These are phyloP conservation scores for Seladonia tumulorum DNA, from an alignment of 2,888 invertebrate genomes.

Conservation along the genomic window DNA sequence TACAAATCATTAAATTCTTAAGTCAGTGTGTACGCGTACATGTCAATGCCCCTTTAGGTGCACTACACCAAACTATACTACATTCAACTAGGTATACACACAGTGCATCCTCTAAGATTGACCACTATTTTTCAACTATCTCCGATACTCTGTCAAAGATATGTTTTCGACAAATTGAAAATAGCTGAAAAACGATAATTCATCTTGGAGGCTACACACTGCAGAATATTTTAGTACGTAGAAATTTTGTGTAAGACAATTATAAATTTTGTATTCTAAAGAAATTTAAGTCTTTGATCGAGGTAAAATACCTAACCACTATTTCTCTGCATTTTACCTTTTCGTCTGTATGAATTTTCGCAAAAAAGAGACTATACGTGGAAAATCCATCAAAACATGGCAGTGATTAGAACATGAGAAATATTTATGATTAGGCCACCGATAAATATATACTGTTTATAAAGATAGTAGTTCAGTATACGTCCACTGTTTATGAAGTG, in stretches of 20 bases:
- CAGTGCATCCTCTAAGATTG: neutral
- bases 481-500: slow-evolving; percentile 20
- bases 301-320: slow-evolving; percentile 38
- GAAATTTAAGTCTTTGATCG: slow-evolving; percentile 28
- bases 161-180: neutral
- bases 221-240: slow-evolving; percentile 27
- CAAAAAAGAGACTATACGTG: slow-evolving; percentile 35
- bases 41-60: slow-evolving; percentile 67
- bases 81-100: slow-evolving; percentile 42
- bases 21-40: slow-evolving; percentile 34
- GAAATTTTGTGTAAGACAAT: slow-evolving; percentile 24
- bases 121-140: neutral
- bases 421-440: slow-evolving; percentile 37
- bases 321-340: slow-evolving; percentile 10
- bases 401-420: slow-evolving; percentile 50
- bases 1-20: slow-evolving; percentile 58
- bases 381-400: slow-evolving; percentile 48
- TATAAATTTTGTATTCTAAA: slow-evolving; percentile 41
- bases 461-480: slow-evolving; percentile 25
- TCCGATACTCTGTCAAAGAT: neutral
- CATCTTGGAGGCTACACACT: neutral
- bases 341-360: slow-evolving; percentile 40
- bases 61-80: slow-evolving; percentile 63
- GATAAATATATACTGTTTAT: slow-evolving; percentile 33
- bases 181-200: neutral